These are phyloP conservation scores for Junonia oenone DNA, from an alignment of 2,888 invertebrate species.

Conservation along the genomic window DNA sequence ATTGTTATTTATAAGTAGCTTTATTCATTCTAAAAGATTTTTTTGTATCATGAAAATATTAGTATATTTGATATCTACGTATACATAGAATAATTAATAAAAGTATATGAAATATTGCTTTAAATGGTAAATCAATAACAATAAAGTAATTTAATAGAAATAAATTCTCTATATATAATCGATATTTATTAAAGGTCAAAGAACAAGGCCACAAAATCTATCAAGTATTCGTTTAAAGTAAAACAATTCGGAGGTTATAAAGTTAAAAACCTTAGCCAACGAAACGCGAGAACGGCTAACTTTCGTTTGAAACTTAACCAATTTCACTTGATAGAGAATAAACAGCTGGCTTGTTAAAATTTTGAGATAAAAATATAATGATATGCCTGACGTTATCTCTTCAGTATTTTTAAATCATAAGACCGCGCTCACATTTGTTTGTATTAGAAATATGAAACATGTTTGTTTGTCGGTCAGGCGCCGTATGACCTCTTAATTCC, in stretches of 20 bases:
- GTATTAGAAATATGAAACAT: neutral
- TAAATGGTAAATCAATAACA: too few relatives aligned
- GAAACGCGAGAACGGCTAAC: slow-evolving; percentile 2
- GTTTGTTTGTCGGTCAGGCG: too few relatives aligned
- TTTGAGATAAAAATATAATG: slow-evolving; percentile 18
- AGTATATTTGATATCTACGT: too few relatives aligned
- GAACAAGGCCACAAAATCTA: neutral
- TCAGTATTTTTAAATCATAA: slow-evolving; percentile 8
- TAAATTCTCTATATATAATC: too few relatives aligned
- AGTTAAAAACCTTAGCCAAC: slow-evolving; percentile 10
- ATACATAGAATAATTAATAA: neutral
- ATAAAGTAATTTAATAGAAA: too few relatives aligned
- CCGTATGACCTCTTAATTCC: too few relatives aligned
- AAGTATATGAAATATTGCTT: too few relatives aligned
- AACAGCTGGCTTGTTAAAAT: slow-evolving; percentile 17
- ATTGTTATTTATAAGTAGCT: neutral
- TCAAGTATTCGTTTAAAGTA: neutral
- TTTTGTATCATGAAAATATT: too few relatives aligned
- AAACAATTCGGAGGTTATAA: slow-evolving; percentile 1
- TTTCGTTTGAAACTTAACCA: slow-evolving; percentile 13
- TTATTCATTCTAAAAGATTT: too few relatives aligned
- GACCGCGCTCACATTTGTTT: neutral
- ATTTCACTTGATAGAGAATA: slow-evolving; percentile 4
- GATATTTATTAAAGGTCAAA: too few relatives aligned
- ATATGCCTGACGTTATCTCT: slow-evolving; percentile 10